These are phyloP conservation scores for Sardinella longiceps DNA, from an alignment of 2,797 vertebrate genomes.

Conservation along the genomic window DNA sequence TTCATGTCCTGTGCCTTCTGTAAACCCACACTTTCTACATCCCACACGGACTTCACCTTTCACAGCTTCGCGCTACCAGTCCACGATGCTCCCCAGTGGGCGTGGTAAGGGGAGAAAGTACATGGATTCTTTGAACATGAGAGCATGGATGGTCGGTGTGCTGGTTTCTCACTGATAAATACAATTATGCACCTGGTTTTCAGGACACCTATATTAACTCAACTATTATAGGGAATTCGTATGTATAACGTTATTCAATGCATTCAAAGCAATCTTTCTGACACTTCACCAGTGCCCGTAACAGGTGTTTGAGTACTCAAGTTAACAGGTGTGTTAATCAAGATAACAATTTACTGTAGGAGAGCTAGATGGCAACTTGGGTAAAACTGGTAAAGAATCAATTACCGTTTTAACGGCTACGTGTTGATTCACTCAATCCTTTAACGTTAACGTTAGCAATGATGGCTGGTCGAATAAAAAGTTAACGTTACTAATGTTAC, in stretches of 20 bases:
- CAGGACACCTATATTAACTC: neutral
- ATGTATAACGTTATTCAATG: too few relatives aligned
- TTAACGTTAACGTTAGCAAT: too few relatives aligned
- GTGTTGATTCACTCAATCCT: too few relatives aligned
- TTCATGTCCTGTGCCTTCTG: neutral
- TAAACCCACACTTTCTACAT: too few relatives aligned
- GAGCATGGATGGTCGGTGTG: neutral
- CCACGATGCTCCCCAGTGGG: neutral
- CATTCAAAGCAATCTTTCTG: neutral
- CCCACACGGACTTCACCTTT: neutral
- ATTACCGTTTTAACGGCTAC: too few relatives aligned
- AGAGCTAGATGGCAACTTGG: neutral
- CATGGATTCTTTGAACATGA: neutral
- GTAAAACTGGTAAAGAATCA: neutral
- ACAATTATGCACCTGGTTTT: neutral
- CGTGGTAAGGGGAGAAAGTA: neutral
- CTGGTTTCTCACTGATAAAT: neutral
- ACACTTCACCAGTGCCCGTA: neutral
- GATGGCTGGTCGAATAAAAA: too few relatives aligned
- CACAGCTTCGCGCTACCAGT: conserved; percentile 7
- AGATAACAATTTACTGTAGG: neutral
- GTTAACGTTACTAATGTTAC: too few relatives aligned
- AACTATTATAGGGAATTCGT: too few relatives aligned
- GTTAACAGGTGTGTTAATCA: neutral
- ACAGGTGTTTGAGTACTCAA: neutral